Conservation (phyloP, 2,888 invertebrate species). For the Anaspis maculata region DNA sequence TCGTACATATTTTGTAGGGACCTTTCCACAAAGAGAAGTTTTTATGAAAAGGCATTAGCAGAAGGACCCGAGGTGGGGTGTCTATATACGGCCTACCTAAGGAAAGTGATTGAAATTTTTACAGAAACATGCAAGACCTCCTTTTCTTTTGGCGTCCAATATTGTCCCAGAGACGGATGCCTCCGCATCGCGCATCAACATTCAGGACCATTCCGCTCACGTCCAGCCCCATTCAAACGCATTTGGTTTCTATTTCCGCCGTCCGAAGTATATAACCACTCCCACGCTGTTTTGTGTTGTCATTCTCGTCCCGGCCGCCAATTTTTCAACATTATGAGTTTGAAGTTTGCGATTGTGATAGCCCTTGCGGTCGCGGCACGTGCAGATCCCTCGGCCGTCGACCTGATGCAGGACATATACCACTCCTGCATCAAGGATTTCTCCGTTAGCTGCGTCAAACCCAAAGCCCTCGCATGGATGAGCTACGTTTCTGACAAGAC, state of each 20-base stretch:
- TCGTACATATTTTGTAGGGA: no score
- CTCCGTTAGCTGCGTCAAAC: conserved; percentile 66
- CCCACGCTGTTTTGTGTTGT: conserved; percentile 11
- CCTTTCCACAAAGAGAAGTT: no score
- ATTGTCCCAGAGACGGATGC: no score
- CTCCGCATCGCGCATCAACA: conserved; percentile 3
- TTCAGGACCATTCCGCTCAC: conserved; percentile 29
- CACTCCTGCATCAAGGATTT: conserved; percentile 59
- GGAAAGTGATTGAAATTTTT: no score
- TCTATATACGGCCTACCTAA: no score
- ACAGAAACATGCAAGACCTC: no score
- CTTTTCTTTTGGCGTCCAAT: no score
- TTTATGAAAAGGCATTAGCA: no score
- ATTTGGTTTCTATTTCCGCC: conserved; percentile 42
- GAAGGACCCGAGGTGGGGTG: no score
- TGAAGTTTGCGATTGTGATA: conserved; percentile 20
- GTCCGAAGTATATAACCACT: conserved; percentile 32
- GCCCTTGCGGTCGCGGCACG: conserved; percentile 14
- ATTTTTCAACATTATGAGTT: conserved; percentile 21
- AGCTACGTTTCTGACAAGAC: conserved; percentile 58
- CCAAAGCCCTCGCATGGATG: conserved; percentile 69
- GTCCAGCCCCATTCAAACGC: conserved; percentile 35
- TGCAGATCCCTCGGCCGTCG: conserved; percentile 48
- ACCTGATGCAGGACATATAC: conserved; percentile 58
- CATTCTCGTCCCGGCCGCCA: neutral